Conservation (phyloP, 1,140 invertebrate genomes). For the Diorhabda carinulata region DNA sequence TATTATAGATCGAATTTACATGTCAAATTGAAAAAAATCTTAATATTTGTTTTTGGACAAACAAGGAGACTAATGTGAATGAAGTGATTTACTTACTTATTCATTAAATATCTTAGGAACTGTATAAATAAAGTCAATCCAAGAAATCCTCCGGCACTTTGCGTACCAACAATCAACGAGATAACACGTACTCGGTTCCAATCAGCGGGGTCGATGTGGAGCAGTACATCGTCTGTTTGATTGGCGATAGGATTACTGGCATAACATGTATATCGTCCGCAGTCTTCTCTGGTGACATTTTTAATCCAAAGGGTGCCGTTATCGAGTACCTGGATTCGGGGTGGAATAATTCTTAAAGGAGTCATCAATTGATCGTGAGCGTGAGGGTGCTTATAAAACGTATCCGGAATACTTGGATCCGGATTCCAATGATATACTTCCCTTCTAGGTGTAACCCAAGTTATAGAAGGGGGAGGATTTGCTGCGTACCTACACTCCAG, state of each 20-base stretch:
- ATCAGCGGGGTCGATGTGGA: slow-evolving; percentile 77
- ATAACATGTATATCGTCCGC: slow-evolving; percentile 83
- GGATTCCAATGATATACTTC: slow-evolving; percentile 69
- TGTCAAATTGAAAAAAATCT: too few relatives aligned
- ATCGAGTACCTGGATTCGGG: slow-evolving; percentile 53
- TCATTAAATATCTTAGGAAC: slow-evolving; percentile 64
- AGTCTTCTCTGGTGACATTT: slow-evolving; percentile 66
- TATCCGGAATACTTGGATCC: slow-evolving; percentile 59
- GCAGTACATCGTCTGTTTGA: slow-evolving; percentile 63
- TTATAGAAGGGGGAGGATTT: slow-evolving; percentile 72
- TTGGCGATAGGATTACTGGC: slow-evolving; percentile 80
- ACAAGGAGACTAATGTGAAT: too few relatives aligned
- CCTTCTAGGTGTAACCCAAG: slow-evolving; percentile 78
- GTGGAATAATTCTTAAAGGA: slow-evolving; percentile 50
- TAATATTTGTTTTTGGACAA: too few relatives aligned
- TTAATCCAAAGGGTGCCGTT: slow-evolving; percentile 54
- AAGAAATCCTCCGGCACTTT: slow-evolving; percentile 74
- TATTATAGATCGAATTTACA: too few relatives aligned
- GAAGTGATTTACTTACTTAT: slow-evolving; percentile 57
- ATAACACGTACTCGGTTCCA: slow-evolving; percentile 78
- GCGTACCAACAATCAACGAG: slow-evolving; percentile 76
- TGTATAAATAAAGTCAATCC: slow-evolving; percentile 73
- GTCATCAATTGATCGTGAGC: slow-evolving; percentile 55
- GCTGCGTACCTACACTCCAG: slow-evolving; percentile 76
- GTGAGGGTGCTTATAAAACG: slow-evolving; percentile 61